These are phyloP conservation scores for Anthrax anthrax DNA, from an alignment of 2,888 invertebrate genomes.

Conservation along the genomic window DNA sequence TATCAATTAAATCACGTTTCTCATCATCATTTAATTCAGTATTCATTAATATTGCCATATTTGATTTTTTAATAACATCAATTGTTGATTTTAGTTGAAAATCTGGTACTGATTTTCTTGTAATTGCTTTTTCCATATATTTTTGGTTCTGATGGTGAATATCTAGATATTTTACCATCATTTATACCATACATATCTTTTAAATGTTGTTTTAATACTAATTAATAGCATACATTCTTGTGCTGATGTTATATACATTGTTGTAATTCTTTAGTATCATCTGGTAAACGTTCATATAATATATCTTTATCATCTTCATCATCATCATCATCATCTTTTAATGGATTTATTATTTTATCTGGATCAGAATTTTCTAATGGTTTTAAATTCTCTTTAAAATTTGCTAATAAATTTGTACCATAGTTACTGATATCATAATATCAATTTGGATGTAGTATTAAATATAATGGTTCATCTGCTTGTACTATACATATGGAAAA, in stretches of 20 bases:
- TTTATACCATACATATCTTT: constrained; percentile 94
- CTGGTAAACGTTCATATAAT: constrained; percentile 63
- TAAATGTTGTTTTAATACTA: constrained; percentile 89
- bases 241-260: constrained; percentile 81
- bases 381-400: constrained; percentile 68
- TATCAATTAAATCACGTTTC: constrained; percentile 63
- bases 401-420: constrained; percentile 91
- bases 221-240: constrained; percentile 88
- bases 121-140: constrained; percentile 90
- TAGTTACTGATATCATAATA: constrained; percentile 87
- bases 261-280: constrained; percentile 61
- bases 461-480: constrained; percentile 94
- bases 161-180: constrained; percentile 92
- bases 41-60: constrained; percentile 33
- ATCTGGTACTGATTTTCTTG: constrained; percentile 58
- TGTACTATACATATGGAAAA: constrained; percentile 93
- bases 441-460: constrained; percentile 98
- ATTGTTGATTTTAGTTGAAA: constrained; percentile 86
- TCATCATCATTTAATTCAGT: constrained; percentile 54
- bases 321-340: constrained; percentile 57
- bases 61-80: constrained; percentile 54
- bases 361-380: constrained; percentile 24
- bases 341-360: constrained; percentile 15
- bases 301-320: constrained; percentile 70
- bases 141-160: constrained; percentile 93